Evolutionary conservation across 2,888 invertebrate species (phyloP).

Genomic region (Agonopterix subpropinquella): DNA sequence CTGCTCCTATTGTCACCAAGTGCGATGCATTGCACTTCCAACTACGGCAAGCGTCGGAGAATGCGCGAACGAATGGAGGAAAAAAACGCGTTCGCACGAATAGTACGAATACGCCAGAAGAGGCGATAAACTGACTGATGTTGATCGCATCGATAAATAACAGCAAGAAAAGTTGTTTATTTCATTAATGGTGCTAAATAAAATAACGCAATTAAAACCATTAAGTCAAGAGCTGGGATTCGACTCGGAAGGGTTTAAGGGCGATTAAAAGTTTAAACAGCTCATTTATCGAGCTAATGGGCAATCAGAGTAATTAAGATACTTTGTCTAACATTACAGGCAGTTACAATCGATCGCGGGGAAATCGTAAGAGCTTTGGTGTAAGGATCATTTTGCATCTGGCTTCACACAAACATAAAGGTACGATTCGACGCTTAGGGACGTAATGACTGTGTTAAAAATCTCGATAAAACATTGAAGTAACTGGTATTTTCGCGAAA

Average conservation of each 20-base stretch:
- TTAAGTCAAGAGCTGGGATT: neutral
- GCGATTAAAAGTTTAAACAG: slow-evolving; percentile 1
- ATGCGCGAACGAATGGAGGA: slow-evolving; percentile 23
- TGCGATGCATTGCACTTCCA: slow-evolving; percentile 31
- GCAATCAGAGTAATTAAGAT: neutral
- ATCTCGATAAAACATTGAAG: too few relatives aligned
- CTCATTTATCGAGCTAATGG: slow-evolving; percentile 2
- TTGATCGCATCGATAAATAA: slow-evolving; percentile 16
- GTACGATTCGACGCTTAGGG: too few relatives aligned
- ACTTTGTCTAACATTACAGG: slow-evolving; percentile 4
- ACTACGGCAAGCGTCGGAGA: slow-evolving; percentile 15
- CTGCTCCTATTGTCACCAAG: slow-evolving; percentile 29
- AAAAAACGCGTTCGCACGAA: slow-evolving; percentile 20
- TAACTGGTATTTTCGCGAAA: too few relatives aligned
- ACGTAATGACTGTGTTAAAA: too few relatives aligned
- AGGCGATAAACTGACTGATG: slow-evolving; percentile 21
- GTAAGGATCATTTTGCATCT: too few relatives aligned
- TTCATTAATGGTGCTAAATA: neutral
- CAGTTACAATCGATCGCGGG: neutral
- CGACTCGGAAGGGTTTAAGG: slow-evolving; percentile 1
- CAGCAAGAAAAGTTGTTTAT: neutral
- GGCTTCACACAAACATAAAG: too few relatives aligned
- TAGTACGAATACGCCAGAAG: neutral
- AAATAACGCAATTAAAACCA: slow-evolving; percentile 2
- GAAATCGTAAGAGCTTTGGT: too few relatives aligned